A percentile compares a stretch with the other conserved stretches of the same genome.
Conservation (phyloP, 1,140 invertebrate species). For the Bicyclus anynana region DNA sequence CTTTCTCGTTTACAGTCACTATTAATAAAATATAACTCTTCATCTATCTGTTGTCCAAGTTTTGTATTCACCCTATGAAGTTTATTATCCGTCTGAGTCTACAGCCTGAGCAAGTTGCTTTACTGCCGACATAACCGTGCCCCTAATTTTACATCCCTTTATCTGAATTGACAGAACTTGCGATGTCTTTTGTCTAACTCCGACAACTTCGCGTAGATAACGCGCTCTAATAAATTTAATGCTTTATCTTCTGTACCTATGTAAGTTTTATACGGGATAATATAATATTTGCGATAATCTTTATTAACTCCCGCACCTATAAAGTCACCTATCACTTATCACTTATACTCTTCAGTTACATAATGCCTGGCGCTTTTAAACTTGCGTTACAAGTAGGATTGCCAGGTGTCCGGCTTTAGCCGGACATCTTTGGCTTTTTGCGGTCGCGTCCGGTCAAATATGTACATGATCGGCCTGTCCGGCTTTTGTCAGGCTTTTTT, state of each 20-base stretch:
- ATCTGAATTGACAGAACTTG: constrained; percentile 62
- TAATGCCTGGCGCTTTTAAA: too few relatives aligned
- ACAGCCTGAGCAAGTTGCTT: constrained; percentile 38
- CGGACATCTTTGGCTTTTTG: too few relatives aligned
- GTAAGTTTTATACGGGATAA: neutral
- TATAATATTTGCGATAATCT: neutral
- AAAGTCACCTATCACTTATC: too few relatives aligned
- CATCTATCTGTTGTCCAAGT: neutral
- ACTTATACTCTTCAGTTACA: too few relatives aligned
- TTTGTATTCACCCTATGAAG: constrained; percentile 23
- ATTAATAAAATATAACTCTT: too few relatives aligned
- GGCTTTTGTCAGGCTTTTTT: too few relatives aligned
- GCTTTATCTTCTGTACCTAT: constrained; percentile 21
- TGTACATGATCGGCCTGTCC: neutral
- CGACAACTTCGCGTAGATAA: constrained; percentile 41
- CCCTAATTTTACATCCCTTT: constrained; percentile 67
- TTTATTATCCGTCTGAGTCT: constrained; percentile 34
- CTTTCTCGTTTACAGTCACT: too few relatives aligned
- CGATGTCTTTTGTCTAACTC: constrained; percentile 61
- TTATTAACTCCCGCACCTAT: too few relatives aligned
- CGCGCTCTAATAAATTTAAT: constrained; percentile 41
- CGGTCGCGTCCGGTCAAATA: too few relatives aligned
- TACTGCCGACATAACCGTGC: constrained; percentile 51
- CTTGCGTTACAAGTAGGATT: neutral
- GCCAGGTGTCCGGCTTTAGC: too few relatives aligned